Conservation (phyloP, 2,888 invertebrate genomes). For the Nephrotoma flavescens region DNA sequence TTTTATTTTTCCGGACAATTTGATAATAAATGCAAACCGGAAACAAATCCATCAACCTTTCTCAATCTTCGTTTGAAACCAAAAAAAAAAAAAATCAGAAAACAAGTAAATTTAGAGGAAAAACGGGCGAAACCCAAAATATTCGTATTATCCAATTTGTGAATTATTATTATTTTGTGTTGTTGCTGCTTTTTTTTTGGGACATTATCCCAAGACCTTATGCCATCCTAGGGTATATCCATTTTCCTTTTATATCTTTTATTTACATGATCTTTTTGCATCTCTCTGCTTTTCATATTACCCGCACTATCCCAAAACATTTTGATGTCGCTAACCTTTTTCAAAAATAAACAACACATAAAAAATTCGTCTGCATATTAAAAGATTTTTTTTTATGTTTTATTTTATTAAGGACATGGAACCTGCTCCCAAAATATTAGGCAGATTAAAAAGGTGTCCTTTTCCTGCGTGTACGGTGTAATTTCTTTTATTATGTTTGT, state of each 20-base stretch:
- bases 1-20: not conserved
- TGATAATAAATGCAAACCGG: not conserved
- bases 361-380: not conserved
- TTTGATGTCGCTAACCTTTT: not conserved
- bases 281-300: not conserved
- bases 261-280: not conserved
- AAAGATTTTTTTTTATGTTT: not conserved
- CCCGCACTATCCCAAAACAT: not conserved
- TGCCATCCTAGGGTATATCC: not conserved
- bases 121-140: not conserved
- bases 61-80: not conserved
- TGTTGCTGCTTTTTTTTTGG: not conserved
- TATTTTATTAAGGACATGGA: not conserved
- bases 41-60: not conserved
- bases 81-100: not conserved
- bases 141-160: not conserved
- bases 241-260: not conserved
- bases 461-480: not conserved
- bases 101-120: not conserved
- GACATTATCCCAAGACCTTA: not conserved
- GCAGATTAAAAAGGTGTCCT: not conserved
- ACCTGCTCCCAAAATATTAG: not conserved
- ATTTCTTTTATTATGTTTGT: not conserved
- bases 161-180: not conserved
- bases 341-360: not conserved